phyloP scores from a whole-genome alignment of 2,113 vertebrate species.

The Leucosticte australis region DNA sequence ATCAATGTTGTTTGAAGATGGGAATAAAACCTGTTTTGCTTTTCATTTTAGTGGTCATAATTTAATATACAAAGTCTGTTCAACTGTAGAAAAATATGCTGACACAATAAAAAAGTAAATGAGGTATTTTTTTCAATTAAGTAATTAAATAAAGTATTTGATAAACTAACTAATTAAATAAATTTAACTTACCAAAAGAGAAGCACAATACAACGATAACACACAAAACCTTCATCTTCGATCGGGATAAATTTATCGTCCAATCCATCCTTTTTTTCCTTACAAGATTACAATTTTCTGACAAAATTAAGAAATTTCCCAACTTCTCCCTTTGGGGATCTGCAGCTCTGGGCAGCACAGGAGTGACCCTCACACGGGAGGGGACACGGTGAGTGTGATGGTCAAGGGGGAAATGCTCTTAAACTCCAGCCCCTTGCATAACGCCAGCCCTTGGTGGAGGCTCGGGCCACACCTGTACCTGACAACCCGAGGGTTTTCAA shows the following conservation, averaged over 20 bases:
- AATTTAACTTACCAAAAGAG: conserved; percentile 15
- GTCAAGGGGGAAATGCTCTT: not conserved
- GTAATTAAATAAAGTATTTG: not conserved
- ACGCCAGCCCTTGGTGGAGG: not conserved
- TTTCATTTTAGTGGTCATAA: not conserved
- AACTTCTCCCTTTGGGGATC: not conserved
- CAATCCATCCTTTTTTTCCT: conserved; percentile 29
- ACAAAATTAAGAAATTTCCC: not conserved
- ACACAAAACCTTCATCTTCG: not conserved
- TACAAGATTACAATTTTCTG: not conserved
- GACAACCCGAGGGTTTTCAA: not conserved
- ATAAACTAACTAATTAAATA: not conserved
- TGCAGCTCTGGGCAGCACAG: not conserved
- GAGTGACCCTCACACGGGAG: not conserved
- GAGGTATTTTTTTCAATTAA: not conserved
- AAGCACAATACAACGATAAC: not conserved
- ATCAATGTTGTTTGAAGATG: not conserved
- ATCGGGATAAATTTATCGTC: not conserved
- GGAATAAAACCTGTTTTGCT: not conserved
- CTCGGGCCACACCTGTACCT: conserved; percentile 39
- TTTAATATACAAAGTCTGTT: not conserved
- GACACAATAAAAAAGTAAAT: not conserved
- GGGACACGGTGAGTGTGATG: not conserved
- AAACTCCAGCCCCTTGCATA: conserved; percentile 37
- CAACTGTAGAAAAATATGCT: not conserved